Evolutionary conservation across 2,113 vertebrate genomes (phyloP), one percentile per base, ranked within the genome.

Genomic region (Clarias magur): DNA sequence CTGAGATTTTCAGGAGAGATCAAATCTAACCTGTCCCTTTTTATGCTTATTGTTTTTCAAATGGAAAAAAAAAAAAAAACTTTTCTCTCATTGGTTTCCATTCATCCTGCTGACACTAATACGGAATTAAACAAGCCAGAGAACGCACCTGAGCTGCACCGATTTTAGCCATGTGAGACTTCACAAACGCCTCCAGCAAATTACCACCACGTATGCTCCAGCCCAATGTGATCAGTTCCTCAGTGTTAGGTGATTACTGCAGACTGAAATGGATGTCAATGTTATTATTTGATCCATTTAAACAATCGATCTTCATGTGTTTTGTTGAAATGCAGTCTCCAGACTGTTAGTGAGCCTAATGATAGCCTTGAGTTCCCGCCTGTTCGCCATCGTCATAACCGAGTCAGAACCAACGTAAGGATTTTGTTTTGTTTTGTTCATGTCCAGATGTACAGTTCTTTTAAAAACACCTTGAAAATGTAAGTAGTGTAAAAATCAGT

Each of bases 81-180:
- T n/a, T n/a, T n/a, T 82, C 25, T 57, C 89, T 89, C 87, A 81
- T 91, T 91, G 90, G 88, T 86, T 89, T 54, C 85, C 91, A 90
- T 93, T 91, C 85, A 88, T 94, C 92, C 90, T 86, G 68, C 82
- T 92, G 92, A 92, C 92, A 93, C 89, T 92, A 92, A 92, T 93
- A 85, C 68, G 82, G 80, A 91, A 91, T 91, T 90, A 91, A 89
- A 90, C 54, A 25, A 67, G 87, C 70, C 75, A 65, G 78, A 89
- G 76, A 81, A 80, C 30, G 87, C 70, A 60, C 83, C 85, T 82
- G 42, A 73, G 57, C 82, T 42, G 54, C 72, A 75, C 82, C 60
- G 6, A 25, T 65, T 63, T 62, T 53, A 42, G 72, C 42, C 59
- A 21, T 21, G 25, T 78, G 84, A 85, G 84, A 85, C 73, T 34